These are phyloP conservation scores for Agrilus planipennis DNA, from an alignment of 1,140 invertebrate species.

Conservation along the genomic window DNA sequence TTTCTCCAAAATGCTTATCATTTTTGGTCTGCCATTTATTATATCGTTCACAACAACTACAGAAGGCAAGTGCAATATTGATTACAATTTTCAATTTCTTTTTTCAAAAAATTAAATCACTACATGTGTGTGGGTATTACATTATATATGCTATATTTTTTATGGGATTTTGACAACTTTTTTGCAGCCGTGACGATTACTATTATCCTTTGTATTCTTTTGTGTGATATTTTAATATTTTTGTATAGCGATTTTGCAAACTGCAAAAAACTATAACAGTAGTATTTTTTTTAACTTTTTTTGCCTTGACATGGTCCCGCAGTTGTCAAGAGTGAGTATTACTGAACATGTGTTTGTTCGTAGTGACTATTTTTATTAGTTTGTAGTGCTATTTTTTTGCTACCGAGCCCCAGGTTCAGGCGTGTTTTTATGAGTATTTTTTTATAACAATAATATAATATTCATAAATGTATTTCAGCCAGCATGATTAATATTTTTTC, in stretches of 20 bases:
- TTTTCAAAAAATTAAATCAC: conserved; percentile 25
- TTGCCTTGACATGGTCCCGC: conserved; percentile 33
- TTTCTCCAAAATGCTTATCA: no score
- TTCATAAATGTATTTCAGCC: no score
- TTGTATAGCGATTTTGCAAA: no score
- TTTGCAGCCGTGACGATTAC: conserved; percentile 33
- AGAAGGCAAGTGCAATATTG: no score
- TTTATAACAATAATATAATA: no score
- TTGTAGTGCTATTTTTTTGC: no score
- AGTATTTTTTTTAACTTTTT: conserved; percentile 34
- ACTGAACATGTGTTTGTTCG: conserved; percentile 29
- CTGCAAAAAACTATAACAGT: conserved; percentile 31
- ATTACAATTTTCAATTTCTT: conserved; percentile 13
- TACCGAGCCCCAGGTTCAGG: conserved; percentile 19
- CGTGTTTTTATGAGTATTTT: conserved; percentile 25
- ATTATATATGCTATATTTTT: conserved; percentile 17
- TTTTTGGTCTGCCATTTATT: no score
- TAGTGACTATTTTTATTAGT: conserved; percentile 25
- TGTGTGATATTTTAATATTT: conserved; percentile 11
- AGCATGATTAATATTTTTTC: no score
- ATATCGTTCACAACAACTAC: no score
- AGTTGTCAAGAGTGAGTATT: conserved; percentile 35
- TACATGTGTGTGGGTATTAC: conserved; percentile 36
- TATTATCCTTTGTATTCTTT: conserved; percentile 20
- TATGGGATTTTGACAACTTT: conserved; percentile 30